Base-by-base conservation (phyloP, 2,113 vertebrate species). In the Sander vitreus region DNA sequence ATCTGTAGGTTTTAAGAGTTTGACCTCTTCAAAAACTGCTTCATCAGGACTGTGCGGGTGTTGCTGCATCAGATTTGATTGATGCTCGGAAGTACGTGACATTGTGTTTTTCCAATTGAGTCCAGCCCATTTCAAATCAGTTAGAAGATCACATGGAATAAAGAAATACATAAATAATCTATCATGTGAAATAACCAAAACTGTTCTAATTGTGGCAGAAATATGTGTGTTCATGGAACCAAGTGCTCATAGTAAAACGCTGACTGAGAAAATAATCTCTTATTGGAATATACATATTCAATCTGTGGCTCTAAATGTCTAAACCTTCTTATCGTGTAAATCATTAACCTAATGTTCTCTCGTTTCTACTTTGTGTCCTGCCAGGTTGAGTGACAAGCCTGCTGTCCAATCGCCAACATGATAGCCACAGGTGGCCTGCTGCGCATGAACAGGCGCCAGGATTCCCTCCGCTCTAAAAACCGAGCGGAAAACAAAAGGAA, bases 371-470 rank as follows among this genome's bases (percentile, higher is more conserved):
- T 30, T 54, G 39, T 82, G 27, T 77, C 66, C 39, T 65, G 51
- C 43, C 90, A 96, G 95, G 89, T 90, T 95, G 92, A 96, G 85
- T 93, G 92, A 95, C 88, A 58, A 90, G 77, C 83, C 81, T 54
- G 68, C 89, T 68, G 76, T 89, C 92, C 90, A 86, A 71, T 76
- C 67, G 80, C 84, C 93, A 94, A 93, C 95, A 99, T 99, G 98
- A 99, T 99, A 7, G 98, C 98, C 88, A 99, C 98, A 16, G 98
- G 98, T 47, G 98, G 98, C 90, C 96, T 99, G 80, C 96, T 99
- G 93, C 97, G 98, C 93, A 99, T 99, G 95, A 98, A 98, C 91
- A 92, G 98, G 88, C 98, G 98, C 88, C 98, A 99, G 93, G 98
- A 99, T 78, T 98, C 98, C 0, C 95, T 97, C 51, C 95, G 96